Evolutionary conservation across 2,113 vertebrate species (phyloP), one percentile per base, ranked within the genome.

Genomic region (Cricetomys ansorgei): DNA sequence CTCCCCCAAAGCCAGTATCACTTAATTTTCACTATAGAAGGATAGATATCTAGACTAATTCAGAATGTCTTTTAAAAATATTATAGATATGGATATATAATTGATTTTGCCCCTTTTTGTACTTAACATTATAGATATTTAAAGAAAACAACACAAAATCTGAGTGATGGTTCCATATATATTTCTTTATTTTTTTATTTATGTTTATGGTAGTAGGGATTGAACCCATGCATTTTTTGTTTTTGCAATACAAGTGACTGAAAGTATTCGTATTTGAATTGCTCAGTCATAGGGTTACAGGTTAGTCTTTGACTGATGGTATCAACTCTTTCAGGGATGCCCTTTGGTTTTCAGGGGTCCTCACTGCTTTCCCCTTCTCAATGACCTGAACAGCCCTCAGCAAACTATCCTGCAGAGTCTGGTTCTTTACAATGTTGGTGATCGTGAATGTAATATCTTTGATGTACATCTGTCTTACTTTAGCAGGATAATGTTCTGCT

Each of bases 371-470:
- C 5, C 97, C 97, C 37, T 92, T 93, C 55, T 98, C 97, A 50
- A 97, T 94, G 48, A 98, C 50, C 59, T 97, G 96, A 48, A 98
- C 94, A 80, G 98, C 98, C 55, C 53, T 94, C 21, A 98, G 96
- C 90, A 98, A 94, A 34, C 94, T 96, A 5, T 94, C 83, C 43
- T 91, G 97, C 50, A 98, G 86, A 75, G 81, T 57, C n/a, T 91
- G 89, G 80, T 98, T 97, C 73, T 95, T 96, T 43, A 98, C 97
- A 87, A 97, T 92, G 27, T 97, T 97, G 67, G 80, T 96, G 70
- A 98, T 97, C 80, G 98, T 43, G n/a, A 94, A 40, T 0, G 92
- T 79, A 84, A 97, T 48, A 25, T 98, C 96, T 23, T 80, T 91
- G 34, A 97, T 48, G 25, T 95, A 93, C 72, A 65, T 91, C 76